Evolutionary conservation across 2,888 invertebrate species (phyloP), one percentile per base, ranked within the genome.

Genomic region (Ormyrus rosae): DNA sequence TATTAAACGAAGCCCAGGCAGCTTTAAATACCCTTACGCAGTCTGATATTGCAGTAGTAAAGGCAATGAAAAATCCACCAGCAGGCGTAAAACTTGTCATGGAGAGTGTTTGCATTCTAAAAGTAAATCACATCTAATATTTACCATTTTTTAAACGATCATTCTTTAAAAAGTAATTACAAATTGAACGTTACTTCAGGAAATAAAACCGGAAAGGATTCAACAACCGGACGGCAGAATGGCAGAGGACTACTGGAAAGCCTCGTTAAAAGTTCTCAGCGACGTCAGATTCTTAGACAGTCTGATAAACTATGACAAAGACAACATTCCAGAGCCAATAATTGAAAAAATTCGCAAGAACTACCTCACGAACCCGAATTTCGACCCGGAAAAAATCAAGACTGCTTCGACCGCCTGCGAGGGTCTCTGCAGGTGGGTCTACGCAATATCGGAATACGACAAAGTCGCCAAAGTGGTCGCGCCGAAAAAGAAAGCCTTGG

Each of bases 1-100:
- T 97, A 78, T 91, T 99, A 72, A 96, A 97, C 88, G 92, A 95
- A 0, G 98, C 99, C 0, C 91, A 98, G 79, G 94, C 95, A 0
- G 98, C 98, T 0, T 92, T 99, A 2, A 96, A 98, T 86, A 98
- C 98, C 0, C 92, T 99, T 48, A 98, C 97, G 45, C 95, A 96
- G 4, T 94, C 95, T 75, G 99, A 98, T 88, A 97, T 99, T 83
- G 96, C 97, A 4, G 94, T 98, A 83, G 96, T 99, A 60, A 98
- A 97, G 91, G 96, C 98, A 0, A 99, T 99, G 98, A 98, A 98
- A 92, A 97, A 96, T 92, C 99, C 99, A 0, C 98, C 99, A 0
- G 93, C 95, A 84, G 96, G 96, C 34, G 96, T 99, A 7, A 96
- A 96, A 87, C 92, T 97, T 46, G 96, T 98, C 4, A 97, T 99